These are phyloP conservation scores for Bos taurus DNA, from an alignment of 2,113 vertebrate species.

Conservation along the genomic window DNA sequence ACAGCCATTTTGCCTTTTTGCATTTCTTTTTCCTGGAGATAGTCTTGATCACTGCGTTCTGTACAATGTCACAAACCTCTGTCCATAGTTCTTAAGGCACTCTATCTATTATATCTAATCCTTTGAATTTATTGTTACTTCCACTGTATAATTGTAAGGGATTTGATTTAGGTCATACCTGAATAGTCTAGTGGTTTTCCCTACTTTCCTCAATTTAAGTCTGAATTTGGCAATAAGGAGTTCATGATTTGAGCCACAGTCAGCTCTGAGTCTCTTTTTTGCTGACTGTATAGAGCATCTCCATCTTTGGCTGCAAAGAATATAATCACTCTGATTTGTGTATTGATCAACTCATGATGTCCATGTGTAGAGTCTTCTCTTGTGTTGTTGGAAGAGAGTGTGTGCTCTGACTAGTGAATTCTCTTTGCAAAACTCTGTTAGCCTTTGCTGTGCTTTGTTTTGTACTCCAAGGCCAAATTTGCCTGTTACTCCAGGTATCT, in stretches of 20 bases:
- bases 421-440: background rate
- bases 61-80: background rate
- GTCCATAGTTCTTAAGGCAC: background rate
- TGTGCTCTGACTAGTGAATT: background rate
- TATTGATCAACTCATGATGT: background rate
- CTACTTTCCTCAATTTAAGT: background rate
- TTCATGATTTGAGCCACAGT: background rate
- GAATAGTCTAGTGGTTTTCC: background rate
- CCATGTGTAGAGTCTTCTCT: background rate
- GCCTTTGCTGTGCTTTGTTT: background rate
- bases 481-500: background rate
- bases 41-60: background rate
- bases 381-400: background rate
- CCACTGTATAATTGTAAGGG: background rate
- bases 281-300: background rate
- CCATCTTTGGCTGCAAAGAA: background rate
- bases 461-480: background rate
- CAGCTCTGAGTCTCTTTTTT: background rate
- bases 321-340: background rate
- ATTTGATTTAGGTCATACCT: background rate
- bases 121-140: background rate
- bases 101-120: background rate
- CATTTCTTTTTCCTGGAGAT: background rate
- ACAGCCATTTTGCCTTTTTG: background rate
- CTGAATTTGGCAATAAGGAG: background rate